These are phyloP conservation scores for Mechanitis messenoides DNA, from an alignment of 2,888 invertebrate species.

Conservation along the genomic window DNA sequence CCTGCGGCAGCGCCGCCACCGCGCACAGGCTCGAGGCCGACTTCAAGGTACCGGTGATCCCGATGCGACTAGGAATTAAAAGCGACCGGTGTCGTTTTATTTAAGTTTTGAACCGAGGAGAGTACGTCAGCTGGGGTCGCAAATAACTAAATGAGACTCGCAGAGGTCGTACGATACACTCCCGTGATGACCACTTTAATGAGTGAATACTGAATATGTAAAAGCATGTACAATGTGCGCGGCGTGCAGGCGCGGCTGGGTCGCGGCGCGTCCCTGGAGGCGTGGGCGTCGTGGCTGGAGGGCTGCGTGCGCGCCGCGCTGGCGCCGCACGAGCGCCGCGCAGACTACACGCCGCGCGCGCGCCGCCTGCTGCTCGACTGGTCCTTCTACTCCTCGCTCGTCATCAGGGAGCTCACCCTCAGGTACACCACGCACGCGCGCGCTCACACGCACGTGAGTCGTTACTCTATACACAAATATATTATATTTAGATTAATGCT, in stretches of 20 bases:
- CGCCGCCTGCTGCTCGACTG: slow-evolving; percentile 95
- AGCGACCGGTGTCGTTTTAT: no score
- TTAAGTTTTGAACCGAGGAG: background rate
- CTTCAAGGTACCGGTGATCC: slow-evolving; percentile 78
- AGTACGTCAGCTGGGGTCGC: no score
- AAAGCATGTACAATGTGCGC: no score
- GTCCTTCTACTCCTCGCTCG: slow-evolving; percentile 99
- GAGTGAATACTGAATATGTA: no score
- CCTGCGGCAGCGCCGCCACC: slow-evolving; percentile 89
- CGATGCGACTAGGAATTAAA: no score
- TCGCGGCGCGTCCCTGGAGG: slow-evolving; percentile 94
- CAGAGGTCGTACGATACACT: no score
- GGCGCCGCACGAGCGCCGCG: slow-evolving; percentile 89
- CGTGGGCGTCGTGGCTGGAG: slow-evolving; percentile 99
- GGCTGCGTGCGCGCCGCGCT: slow-evolving; percentile 93
- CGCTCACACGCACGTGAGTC: background rate
- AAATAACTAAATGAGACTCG: no score
- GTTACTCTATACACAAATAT: background rate
- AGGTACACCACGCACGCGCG: slow-evolving; percentile 35
- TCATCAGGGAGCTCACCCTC: slow-evolving; percentile 96
- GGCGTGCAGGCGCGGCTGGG: slow-evolving; percentile 82
- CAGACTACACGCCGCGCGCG: slow-evolving; percentile 88
- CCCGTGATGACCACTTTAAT: no score
- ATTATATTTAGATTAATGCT: background rate
- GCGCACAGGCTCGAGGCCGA: slow-evolving; percentile 92